Base-by-base conservation (phyloP, 1,140 invertebrate species). In the Pollicipes pollicipes region DNA sequence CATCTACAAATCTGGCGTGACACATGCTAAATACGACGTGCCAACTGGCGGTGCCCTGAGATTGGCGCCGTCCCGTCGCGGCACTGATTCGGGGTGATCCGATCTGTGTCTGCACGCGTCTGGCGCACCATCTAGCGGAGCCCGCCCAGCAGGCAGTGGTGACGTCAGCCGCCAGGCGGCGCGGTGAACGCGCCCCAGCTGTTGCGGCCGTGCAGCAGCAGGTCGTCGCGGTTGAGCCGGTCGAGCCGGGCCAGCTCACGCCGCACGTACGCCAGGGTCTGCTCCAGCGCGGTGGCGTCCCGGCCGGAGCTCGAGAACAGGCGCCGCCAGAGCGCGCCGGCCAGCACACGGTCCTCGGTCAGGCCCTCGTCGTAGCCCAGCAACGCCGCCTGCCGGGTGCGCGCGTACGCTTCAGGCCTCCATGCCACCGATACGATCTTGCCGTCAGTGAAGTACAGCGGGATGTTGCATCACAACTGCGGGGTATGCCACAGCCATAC, bases 341-440 rank as follows among this genome's bases (percentile, higher is more conserved):
- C 91, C 71, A 95, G 79, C 16, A 87, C 80, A 72, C 79, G 83
- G 77, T 92, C 90, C 77, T 88, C 85, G 66, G 83, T 83, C 26
- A 93, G 76, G 29, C 90, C 91, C 83, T 94, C 91, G 79, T 95
- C 91, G 76, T 93, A 93, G n/a, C 83, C 83, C 73, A 93, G 84
- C 30, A 94, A 76, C 66, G 88, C 85, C n/a, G 89, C 89, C 79
- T 90, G 88, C 78, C 93, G 27, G 27, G 3, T n/a, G 28, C 17
- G 64, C 8, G 3, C 3, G 10, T 6, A 21, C 8, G 28, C 17
- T 8, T 66, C 64, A 66, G 24, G 63, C 10, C 8, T 27, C 64
- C 2, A 21, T 21, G 13, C 35, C 35, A 17, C 17, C 35, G 35
- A n/a, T n/a, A n/a, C n/a, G n/a, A n/a, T n/a, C n/a, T n/a, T 45